These are phyloP conservation scores for Coenobita brevimanus DNA, from an alignment of 1,140 invertebrate species.

Conservation along the genomic window DNA sequence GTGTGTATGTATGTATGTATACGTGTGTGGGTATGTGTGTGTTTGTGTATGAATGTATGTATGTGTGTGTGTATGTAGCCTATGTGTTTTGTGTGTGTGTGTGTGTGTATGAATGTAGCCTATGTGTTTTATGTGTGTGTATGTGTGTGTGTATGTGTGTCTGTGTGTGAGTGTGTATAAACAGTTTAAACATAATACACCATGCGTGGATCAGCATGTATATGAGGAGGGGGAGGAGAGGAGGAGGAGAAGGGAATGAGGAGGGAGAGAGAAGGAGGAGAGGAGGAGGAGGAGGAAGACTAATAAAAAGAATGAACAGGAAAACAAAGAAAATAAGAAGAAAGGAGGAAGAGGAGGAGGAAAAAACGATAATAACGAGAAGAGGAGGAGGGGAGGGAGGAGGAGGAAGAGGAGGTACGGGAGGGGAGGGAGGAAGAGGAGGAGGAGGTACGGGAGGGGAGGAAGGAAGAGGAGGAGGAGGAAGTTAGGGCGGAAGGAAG, in stretches of 20 bases:
- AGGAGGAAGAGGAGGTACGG: background rate
- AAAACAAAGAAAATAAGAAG: too few relatives aligned
- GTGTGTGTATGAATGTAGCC: background rate
- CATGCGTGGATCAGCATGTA: background rate
- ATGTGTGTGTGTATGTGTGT: too few relatives aligned
- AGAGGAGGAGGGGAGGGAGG: background rate
- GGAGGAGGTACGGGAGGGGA: background rate
- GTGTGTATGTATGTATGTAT: background rate
- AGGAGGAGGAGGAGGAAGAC: conserved; percentile 3
- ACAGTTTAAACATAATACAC: background rate
- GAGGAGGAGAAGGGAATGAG: background rate
- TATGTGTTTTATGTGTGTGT: too few relatives aligned
- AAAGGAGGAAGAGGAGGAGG: too few relatives aligned
- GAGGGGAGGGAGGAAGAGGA: background rate
- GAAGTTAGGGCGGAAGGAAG: background rate
- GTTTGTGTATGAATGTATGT: background rate
- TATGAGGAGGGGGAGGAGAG: background rate
- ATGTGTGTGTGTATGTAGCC: background rate
- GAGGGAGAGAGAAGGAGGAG: too few relatives aligned
- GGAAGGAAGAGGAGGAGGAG: background rate
- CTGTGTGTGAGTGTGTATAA: background rate
- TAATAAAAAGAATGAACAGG: too few relatives aligned
- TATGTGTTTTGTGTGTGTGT: background rate
- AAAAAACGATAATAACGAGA: too few relatives aligned
- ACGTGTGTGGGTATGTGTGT: background rate